A percentile compares a stretch with the other conserved stretches of the same genome.
These are phyloP conservation scores for Drosophila birchii DNA, from an alignment of 2,888 invertebrate species.

Conservation along the genomic window DNA sequence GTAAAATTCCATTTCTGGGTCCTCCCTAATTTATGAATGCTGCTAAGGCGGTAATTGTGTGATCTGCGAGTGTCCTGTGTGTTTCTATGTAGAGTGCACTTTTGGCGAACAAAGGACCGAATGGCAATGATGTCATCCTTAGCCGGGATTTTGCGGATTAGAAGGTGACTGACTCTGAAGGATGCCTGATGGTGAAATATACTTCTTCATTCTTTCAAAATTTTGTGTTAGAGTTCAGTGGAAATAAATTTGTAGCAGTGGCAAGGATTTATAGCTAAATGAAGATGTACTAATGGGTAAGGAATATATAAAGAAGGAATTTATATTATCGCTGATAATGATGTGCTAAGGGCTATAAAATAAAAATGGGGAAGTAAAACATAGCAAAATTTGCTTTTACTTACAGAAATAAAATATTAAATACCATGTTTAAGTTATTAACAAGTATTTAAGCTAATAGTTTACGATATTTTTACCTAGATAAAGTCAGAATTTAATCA, in stretches of 20 bases:
- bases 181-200: conserved; percentile 11
- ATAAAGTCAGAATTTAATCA: no score
- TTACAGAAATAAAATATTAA: no score
- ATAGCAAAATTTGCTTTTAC: no score
- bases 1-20: conserved; percentile 63
- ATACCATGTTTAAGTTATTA: no score
- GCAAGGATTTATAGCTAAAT: background rate
- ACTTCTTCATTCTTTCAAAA: background rate
- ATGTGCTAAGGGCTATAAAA: background rate
- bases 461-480: background rate
- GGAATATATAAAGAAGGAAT: background rate
- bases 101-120: conserved; percentile 47
- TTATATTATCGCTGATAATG: background rate
- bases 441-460: background rate
- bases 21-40: conserved; percentile 72
- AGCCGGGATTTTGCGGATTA: background rate
- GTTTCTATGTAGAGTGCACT: conserved; percentile 32
- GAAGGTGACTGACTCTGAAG: conserved; percentile 20
- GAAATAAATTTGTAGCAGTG: background rate
- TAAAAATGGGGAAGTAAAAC: background rate
- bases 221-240: background rate
- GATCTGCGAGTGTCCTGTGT: conserved; percentile 59
- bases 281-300: background rate
- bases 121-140: conserved; percentile 64
- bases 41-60: conserved; percentile 66